phyloP scores from a whole-genome alignment of 2,113 vertebrate species.

The Rynchops niger region DNA sequence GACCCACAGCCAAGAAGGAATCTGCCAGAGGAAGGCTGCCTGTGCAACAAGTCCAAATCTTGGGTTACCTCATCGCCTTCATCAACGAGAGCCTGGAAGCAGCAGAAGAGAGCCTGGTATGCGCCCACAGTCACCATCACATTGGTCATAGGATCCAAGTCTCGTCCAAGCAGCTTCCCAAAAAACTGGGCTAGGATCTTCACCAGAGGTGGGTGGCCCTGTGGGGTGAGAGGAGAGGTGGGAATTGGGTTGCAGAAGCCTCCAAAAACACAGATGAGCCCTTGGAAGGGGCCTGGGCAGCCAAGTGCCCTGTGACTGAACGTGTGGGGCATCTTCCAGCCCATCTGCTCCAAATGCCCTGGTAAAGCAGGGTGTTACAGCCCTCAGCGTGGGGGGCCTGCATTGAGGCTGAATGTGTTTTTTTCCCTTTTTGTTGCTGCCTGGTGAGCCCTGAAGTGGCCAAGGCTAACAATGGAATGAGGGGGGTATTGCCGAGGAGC shows the following conservation, averaged over 20 bases:
- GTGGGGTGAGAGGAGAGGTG: not conserved
- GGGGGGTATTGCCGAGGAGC: not conserved
- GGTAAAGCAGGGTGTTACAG: not conserved
- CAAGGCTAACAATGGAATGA: not conserved
- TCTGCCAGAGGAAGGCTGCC: not conserved
- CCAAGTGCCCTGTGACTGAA: not conserved
- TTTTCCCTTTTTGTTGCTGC: not conserved
- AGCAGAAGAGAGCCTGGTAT: slow-evolving; percentile 88
- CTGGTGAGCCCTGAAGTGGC: not conserved
- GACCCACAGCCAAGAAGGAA: not conserved
- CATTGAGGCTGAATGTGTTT: not conserved
- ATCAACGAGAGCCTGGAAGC: slow-evolving; percentile 90
- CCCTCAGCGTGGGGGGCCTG: accelerated
- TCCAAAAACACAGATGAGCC: not conserved
- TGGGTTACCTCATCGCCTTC: slow-evolving; percentile 88
- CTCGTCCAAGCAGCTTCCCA: slow-evolving; percentile 80
- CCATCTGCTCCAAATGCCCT: accelerated
- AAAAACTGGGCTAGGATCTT: slow-evolving; percentile 86
- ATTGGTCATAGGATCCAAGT: slow-evolving; percentile 83
- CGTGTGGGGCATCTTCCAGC: not conserved
- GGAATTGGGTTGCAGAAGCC: not conserved
- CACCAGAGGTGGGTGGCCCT: slow-evolving; percentile 90
- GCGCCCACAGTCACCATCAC: slow-evolving; percentile 92
- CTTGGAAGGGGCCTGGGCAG: not conserved
- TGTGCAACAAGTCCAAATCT: not conserved